Evolutionary conservation across 2,888 invertebrate genomes (phyloP), one percentile per base, ranked within the genome.

Genomic region (Epinotia demarniana): DNA sequence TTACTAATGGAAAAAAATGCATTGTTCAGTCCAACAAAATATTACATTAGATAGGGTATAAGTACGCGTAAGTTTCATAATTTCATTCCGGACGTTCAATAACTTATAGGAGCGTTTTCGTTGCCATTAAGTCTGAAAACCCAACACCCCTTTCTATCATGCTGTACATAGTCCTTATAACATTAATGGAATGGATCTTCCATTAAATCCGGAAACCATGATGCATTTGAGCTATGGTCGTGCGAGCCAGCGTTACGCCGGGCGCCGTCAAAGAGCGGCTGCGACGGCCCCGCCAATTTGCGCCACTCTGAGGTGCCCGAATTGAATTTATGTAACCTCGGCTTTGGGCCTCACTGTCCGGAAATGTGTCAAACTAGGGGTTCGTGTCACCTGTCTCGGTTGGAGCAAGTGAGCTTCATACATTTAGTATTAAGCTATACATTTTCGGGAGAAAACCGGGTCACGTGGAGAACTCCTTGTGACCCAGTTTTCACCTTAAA

Each of bases 281-380:
- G 86, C 81, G 82, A 86, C 86, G 85, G 86, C 82, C 85, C 85
- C 83, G 81, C 86, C 91, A 92, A 92, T 92, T 92, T 90, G 87
- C 87, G 84, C 84, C 87, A 86, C 90, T 89, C 89, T 85, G 89
- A 91, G 87, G 87, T 89, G 85, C 83, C 85, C 84, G 86, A 92
- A 92, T 92, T 91, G 89, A 93, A 92, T 92, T 92, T 90, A 90
- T 91, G 88, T 89, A 89, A 90, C 89, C 87, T 86, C 85, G 82
- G 85, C 84, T 85, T 86, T 80, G 71, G 68, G 73, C 66, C 78
- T 86, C 80, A 83, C 78, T 79, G 78, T 61, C 79, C 12, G 27
- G 2, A 3, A 67, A 33, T 6, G 8, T 49, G 5, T 61, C 39
- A 8, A 53, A 69, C 58, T 8, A 23, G 43, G 13, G 18, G 0